Evolutionary conservation across 2,888 invertebrate genomes (phyloP).

Genomic region (Teinopalpus imperialis): DNA sequence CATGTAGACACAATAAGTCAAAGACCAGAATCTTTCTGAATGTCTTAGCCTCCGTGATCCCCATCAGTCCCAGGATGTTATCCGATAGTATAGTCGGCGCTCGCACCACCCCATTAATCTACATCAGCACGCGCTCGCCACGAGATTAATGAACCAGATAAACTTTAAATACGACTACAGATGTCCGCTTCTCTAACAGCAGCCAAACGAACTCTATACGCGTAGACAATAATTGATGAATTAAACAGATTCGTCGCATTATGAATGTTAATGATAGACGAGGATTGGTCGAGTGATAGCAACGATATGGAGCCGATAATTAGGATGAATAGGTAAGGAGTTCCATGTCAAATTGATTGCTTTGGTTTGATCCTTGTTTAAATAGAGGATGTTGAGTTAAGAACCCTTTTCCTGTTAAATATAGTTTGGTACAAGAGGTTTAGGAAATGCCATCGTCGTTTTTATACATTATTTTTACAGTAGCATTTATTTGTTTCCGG

Average conservation of each 20-base stretch:
- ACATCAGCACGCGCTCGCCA: slow-evolving; percentile 76
- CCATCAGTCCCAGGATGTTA: slow-evolving; percentile 66
- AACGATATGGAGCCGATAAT: slow-evolving; percentile 52
- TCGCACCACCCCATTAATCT: slow-evolving; percentile 76
- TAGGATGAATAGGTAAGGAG: slow-evolving; percentile 67
- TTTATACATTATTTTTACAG: slow-evolving; percentile 43
- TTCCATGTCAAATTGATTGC: slow-evolving; percentile 55
- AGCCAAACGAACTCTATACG: slow-evolving; percentile 48
- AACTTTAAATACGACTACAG: slow-evolving; percentile 75
- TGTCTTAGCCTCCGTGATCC: slow-evolving; percentile 15
- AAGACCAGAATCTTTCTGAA: neutral
- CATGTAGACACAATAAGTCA: no score
- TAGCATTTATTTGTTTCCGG: slow-evolving; percentile 60
- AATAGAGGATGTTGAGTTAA: slow-evolving; percentile 35
- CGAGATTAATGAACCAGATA: slow-evolving; percentile 79
- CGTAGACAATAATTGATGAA: slow-evolving; percentile 68
- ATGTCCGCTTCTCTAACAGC: slow-evolving; percentile 60
- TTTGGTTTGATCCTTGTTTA: slow-evolving; percentile 43
- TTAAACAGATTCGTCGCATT: slow-evolving; percentile 64
- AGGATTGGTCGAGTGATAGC: slow-evolving; percentile 47
- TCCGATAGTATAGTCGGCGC: slow-evolving; percentile 68
- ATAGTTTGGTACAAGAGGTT: slow-evolving; percentile 9
- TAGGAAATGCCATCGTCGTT: slow-evolving; percentile 32
- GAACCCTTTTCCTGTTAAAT: slow-evolving; percentile 39
- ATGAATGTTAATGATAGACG: slow-evolving; percentile 70